Percentiles rank a stretch among this genome's conserved stretches.
These are phyloP conservation scores for Macroteleia sp. DNA, from an alignment of 2,888 invertebrate genomes.

Conservation along the genomic window DNA sequence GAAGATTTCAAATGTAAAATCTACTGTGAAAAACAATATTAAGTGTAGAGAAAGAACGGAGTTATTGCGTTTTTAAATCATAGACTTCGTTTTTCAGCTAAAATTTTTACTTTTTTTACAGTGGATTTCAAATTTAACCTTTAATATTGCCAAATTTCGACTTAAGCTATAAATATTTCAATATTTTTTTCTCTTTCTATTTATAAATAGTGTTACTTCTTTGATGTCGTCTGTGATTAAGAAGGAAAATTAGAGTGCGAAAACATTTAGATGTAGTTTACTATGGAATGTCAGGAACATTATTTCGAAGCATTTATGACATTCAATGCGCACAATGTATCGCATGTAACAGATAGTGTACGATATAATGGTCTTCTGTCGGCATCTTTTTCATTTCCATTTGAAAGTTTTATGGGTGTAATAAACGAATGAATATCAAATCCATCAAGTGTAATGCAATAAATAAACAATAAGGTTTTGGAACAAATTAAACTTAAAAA, in stretches of 20 bases:
- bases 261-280: conserved; percentile 46
- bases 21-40: too few species aligned
- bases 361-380: conserved; percentile 28
- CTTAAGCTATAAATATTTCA: too few species aligned
- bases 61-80: conserved; percentile 2
- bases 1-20: too few species aligned
- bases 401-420: conserved; percentile 33
- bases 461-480: conserved; percentile 41
- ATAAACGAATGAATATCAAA: conserved; percentile 40
- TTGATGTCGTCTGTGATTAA: conserved; percentile 47
- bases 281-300: conserved; percentile 39
- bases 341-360: conserved; percentile 43
- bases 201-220: conserved; percentile 32
- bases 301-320: conserved; percentile 57
- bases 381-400: conserved; percentile 27
- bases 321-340: conserved; percentile 56
- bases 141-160: too few species aligned
- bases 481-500: conserved; percentile 25
- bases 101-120: too few species aligned
- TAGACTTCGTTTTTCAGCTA: too few species aligned
- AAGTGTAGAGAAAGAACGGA: too few species aligned
- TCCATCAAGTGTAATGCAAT: conserved; percentile 42
- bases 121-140: too few species aligned
- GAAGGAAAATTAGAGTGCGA: conserved; percentile 46
- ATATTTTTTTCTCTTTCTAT: too few species aligned